These are phyloP conservation scores for Eulemur macaco DNA, from an alignment of 2,113 vertebrate genomes.

Conservation along the genomic window DNA sequence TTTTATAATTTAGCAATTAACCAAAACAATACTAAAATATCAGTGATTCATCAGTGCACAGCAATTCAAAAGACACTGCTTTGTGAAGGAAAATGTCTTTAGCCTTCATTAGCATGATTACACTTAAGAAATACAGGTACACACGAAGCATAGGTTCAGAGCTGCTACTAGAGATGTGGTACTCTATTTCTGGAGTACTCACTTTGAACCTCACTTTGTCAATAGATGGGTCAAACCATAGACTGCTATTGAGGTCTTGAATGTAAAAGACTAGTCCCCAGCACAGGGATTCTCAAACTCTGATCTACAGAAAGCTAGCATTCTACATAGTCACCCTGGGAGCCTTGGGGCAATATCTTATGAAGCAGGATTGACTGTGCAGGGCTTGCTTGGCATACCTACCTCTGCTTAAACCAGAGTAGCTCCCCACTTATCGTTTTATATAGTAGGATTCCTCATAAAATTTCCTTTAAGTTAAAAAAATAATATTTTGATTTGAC, in stretches of 20 bases:
- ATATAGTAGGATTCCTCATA: not conserved
- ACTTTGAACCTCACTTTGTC: not conserved
- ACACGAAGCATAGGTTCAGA: not conserved
- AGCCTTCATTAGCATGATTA: not conserved
- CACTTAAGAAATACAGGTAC: not conserved
- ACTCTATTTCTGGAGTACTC: not conserved
- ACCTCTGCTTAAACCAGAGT: not conserved
- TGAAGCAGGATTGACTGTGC: not conserved
- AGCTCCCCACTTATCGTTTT: not conserved
- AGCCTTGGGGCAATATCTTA: not conserved
- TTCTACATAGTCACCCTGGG: not conserved
- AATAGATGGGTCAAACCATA: not conserved
- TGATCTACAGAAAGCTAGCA: not conserved
- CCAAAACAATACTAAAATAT: not conserved
- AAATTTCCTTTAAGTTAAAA: constrained; percentile 16
- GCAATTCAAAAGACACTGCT: constrained; percentile 10
- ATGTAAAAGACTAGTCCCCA: not conserved
- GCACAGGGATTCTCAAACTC: not conserved
- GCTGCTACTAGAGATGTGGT: not conserved
- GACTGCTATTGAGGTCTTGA: not conserved
- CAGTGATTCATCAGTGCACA: not conserved
- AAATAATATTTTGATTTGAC: not conserved
- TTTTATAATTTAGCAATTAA: constrained; percentile 47
- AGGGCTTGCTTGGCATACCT: not conserved
- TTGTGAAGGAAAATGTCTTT: not conserved